Evolutionary conservation across 2,888 invertebrate species (phyloP).

Genomic region (Agriopis marginaria): DNA sequence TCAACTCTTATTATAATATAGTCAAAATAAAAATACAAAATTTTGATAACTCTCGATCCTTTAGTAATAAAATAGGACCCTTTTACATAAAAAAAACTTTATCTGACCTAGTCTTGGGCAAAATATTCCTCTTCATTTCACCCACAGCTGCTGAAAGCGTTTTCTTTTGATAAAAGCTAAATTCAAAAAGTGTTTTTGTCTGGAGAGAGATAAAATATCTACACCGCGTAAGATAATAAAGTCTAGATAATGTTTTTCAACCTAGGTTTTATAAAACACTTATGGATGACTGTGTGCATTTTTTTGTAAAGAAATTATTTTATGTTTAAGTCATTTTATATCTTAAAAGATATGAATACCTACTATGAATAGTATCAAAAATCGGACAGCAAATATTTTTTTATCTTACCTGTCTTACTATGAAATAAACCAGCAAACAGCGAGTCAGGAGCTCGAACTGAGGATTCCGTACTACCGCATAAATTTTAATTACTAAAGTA

Average conservation of each 20-base stretch:
- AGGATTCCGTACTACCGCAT: too few species aligned
- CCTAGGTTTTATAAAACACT: background rate
- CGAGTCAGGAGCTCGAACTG: too few species aligned
- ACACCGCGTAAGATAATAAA: background rate
- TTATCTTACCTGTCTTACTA: too few species aligned
- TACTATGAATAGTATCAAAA: too few species aligned
- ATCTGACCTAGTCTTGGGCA: background rate
- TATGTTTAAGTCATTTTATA: too few species aligned
- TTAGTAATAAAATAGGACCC: background rate
- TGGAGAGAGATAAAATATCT: background rate
- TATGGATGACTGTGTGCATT: background rate
- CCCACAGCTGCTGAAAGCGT: constrained; percentile 1
- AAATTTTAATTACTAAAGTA: too few species aligned
- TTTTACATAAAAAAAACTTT: background rate
- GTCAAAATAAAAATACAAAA: background rate
- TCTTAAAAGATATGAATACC: too few species aligned
- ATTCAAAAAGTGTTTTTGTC: constrained; percentile 1
- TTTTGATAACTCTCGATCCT: too few species aligned
- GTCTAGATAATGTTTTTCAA: background rate
- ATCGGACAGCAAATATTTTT: background rate
- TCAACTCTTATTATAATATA: background rate
- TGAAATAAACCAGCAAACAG: too few species aligned
- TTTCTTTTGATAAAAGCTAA: constrained; percentile 14
- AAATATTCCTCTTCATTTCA: constrained; percentile 5
- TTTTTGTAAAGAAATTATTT: background rate